Base-by-base conservation (phyloP, 2,113 vertebrate genomes). In the Rhodinocichla rosea region DNA sequence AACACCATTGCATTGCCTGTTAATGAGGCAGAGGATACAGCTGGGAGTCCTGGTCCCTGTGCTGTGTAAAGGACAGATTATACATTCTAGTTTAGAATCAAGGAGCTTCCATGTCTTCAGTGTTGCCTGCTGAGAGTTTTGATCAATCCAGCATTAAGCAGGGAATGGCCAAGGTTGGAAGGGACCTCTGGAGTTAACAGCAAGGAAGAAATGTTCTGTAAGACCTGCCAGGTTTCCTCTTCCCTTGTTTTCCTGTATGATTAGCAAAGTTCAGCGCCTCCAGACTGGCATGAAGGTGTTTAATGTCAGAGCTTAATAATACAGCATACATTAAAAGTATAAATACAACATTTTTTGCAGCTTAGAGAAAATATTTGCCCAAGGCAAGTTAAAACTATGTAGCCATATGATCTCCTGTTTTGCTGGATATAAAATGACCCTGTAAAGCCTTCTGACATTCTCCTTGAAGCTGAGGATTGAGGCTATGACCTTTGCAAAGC, bases 271-370 rank as follows among this genome's bases (percentile, higher is more conserved):
- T 96, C 92, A 95, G 52, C 53, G 39, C 40, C 79, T 96, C 79
- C 60, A 96, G 91, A 95, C 85, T 60, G 79, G 49, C 82, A 89
- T 35, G 85, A 60, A 87, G 56, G 95, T 97, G 93, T 97, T 97
- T 97, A 97, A 97, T 97, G 95, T 96, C 95, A 96, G 86, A 92
- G 92, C 80, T 95, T 95, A 93, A 94, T 94, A 97, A 89, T 74
- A 92, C 64, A 92, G 91, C 95, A 96, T 96, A 94, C 88, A 93
- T 96, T 96, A 93, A 93, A 93, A 93, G 76, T 92, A 97, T 86
- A 96, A 96, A 97, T 94, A 88, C 94, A 97, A 86, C 83, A 53
- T 95, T 94, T 95, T 60, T 94, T 95, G 71, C 35, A 78, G 93
- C 79, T 95, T 65, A 88, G 70, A 76, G 75, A 91, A 96, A 97